Conservation (phyloP, 2,888 invertebrate genomes). For the Ditula angustiorana region DNA sequence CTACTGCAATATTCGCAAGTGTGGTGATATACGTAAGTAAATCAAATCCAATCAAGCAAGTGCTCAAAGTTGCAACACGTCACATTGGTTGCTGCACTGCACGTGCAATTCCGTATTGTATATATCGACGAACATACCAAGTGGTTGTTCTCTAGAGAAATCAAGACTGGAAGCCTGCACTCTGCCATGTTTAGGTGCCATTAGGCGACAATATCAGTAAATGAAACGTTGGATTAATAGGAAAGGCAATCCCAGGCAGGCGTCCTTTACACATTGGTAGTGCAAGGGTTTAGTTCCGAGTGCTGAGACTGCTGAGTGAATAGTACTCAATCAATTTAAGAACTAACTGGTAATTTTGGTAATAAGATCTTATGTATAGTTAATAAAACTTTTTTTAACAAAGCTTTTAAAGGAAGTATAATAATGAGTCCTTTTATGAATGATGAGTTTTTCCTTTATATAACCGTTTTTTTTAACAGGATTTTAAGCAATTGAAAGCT, state of each 20-base stretch:
- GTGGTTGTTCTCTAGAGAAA: conserved; percentile 32
- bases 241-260: conserved; percentile 24
- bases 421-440: too few relatives aligned
- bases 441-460: too few relatives aligned
- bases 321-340: background rate
- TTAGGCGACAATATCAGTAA: conserved; percentile 19
- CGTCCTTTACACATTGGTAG: conserved; percentile 13
- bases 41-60: conserved; percentile 30
- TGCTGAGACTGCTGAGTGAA: conserved; percentile 15
- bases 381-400: too few relatives aligned
- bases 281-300: background rate
- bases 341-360: background rate
- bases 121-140: conserved; percentile 1
- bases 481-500: too few relatives aligned
- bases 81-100: conserved; percentile 10
- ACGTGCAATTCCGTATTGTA: conserved; percentile 24
- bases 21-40: too few relatives aligned
- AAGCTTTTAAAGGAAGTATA: too few relatives aligned
- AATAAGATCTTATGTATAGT: too few relatives aligned
- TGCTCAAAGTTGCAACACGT: conserved; percentile 26
- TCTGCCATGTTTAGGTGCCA: conserved; percentile 15
- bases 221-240: conserved; percentile 31
- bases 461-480: too few relatives aligned
- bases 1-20: too few relatives aligned
- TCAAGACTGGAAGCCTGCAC: conserved; percentile 27